Evolutionary conservation across 2,888 invertebrate genomes (phyloP).

Genomic region (Fragum sueziense): DNA sequence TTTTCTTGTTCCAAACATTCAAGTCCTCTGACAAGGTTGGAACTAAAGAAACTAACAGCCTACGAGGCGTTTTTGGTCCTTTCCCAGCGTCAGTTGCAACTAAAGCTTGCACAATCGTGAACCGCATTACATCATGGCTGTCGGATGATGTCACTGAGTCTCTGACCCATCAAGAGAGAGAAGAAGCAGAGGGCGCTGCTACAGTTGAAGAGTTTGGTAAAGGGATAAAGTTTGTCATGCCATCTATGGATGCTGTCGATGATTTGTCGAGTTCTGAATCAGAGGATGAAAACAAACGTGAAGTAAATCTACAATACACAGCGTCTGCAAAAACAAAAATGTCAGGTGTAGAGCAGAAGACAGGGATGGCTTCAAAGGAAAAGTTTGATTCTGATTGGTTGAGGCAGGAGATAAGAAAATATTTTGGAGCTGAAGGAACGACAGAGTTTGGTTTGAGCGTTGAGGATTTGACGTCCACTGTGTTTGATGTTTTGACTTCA

Average conservation of each 20-base stretch:
- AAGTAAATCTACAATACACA: constrained; percentile 68
- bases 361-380: neutral
- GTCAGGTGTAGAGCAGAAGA: constrained; percentile 20
- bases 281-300: constrained; percentile 67
- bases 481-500: constrained; percentile 79
- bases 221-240: constrained; percentile 69
- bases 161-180: constrained; percentile 61
- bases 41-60: constrained; percentile 69
- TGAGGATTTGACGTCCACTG: constrained; percentile 74
- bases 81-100: constrained; percentile 78
- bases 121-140: constrained; percentile 71
- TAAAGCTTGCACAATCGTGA: constrained; percentile 74
- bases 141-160: constrained; percentile 70
- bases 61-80: constrained; percentile 79
- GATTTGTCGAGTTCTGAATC: constrained; percentile 72
- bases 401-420: constrained; percentile 64
- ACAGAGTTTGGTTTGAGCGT: constrained; percentile 70
- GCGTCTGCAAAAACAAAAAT: constrained; percentile 31
- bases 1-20: constrained; percentile 77
- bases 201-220: constrained; percentile 73
- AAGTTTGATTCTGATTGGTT: constrained; percentile 66
- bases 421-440: constrained; percentile 63
- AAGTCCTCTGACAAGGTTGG: constrained; percentile 71
- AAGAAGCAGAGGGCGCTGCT: constrained; percentile 72
- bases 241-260: constrained; percentile 27